Conservation (phyloP, 2,797 vertebrate species). For the Pipistrellus pygmaeus region DNA sequence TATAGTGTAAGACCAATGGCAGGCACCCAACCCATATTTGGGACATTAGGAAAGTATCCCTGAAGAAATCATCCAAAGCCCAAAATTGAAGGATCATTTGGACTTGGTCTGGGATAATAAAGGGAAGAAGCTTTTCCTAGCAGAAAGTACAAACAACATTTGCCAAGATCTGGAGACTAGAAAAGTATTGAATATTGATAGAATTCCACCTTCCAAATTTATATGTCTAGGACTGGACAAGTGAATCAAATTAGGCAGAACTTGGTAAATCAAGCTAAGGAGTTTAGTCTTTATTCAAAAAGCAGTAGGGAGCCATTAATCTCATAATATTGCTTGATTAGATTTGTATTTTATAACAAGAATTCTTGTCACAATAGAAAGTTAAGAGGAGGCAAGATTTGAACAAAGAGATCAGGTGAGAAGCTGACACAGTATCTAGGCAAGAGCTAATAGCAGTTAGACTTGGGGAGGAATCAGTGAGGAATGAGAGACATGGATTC, state of each 20-base stretch:
- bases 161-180: neutral
- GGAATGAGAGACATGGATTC: neutral
- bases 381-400: neutral
- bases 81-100: neutral
- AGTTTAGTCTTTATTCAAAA: conserved; percentile 29
- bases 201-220: neutral
- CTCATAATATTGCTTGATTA: neutral
- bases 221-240: neutral
- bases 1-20: neutral
- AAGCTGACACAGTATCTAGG: neutral
- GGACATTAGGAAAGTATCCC: neutral
- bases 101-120: neutral
- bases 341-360: conserved; percentile 37
- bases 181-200: neutral
- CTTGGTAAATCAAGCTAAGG: neutral
- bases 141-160: neutral
- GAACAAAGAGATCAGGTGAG: neutral
- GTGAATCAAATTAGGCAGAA: neutral
- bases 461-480: neutral
- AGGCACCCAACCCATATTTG: neutral
- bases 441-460: neutral
- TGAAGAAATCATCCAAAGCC: neutral
- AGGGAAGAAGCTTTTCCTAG: neutral
- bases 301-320: neutral
- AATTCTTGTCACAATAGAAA: neutral